These are phyloP conservation scores for Microhierax caerulescens DNA, from an alignment of 2,797 vertebrate genomes.

Conservation along the genomic window DNA sequence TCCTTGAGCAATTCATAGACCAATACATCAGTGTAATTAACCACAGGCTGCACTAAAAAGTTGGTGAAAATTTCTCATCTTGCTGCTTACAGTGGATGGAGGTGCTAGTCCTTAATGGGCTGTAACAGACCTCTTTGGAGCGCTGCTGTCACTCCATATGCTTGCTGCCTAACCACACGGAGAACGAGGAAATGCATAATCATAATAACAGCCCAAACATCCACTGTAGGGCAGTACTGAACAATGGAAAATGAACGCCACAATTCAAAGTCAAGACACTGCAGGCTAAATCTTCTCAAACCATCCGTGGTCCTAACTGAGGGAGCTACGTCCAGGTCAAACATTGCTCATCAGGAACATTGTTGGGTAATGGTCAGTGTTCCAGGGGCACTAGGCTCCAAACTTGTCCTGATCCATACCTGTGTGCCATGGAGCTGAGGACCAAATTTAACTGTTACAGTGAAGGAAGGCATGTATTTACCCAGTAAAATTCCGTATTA, in stretches of 20 bases:
- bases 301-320: not conserved
- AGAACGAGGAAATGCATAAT: not conserved
- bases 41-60: not conserved
- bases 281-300: not conserved
- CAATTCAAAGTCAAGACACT: not conserved
- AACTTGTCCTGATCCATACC: not conserved
- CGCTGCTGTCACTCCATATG: accelerated
- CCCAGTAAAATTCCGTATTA: not conserved
- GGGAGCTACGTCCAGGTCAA: not conserved
- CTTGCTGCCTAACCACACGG: not conserved
- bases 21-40: not conserved
- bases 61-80: not conserved
- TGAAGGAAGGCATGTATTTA: not conserved
- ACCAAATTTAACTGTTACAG: not conserved
- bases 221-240: not conserved
- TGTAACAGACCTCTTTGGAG: not conserved
- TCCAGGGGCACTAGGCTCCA: not conserved
- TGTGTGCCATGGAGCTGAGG: not conserved
- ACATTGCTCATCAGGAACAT: not conserved
- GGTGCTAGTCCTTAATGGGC: not conserved
- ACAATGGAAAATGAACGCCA: not conserved
- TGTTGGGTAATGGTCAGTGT: not conserved
- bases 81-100: not conserved
- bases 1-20: not conserved
- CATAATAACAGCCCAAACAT: not conserved